Evolutionary conservation across 2,888 invertebrate genomes (phyloP).

Genomic region (Drosophila diplacantha): DNA sequence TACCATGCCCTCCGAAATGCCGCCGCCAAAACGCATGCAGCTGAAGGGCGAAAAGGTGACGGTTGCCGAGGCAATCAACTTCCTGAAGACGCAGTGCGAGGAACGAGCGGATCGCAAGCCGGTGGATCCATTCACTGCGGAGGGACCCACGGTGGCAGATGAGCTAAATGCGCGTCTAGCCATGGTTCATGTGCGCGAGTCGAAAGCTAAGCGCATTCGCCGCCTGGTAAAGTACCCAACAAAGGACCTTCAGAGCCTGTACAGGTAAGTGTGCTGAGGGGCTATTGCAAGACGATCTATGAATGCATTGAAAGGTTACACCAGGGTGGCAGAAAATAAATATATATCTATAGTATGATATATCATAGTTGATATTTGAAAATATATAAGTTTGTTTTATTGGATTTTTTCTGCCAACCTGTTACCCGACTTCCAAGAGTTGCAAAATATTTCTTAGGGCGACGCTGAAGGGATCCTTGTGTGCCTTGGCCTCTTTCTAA

Average conservation of each 20-base stretch:
- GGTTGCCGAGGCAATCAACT: slow-evolving; percentile 40
- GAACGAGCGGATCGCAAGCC: slow-evolving; percentile 9
- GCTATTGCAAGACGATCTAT: no score
- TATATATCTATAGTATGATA: no score
- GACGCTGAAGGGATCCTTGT: no score
- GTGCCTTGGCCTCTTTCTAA: no score
- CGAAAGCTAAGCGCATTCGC: slow-evolving; percentile 65
- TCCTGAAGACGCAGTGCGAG: slow-evolving; percentile 28
- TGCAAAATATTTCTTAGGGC: not conserved
- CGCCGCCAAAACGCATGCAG: slow-evolving; percentile 41
- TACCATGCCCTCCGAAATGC: slow-evolving; percentile 45
- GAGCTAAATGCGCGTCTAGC: slow-evolving; percentile 68
- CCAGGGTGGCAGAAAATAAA: no score
- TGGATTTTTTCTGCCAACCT: no score
- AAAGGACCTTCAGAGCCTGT: slow-evolving; percentile 51
- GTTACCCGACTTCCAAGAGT: not conserved
- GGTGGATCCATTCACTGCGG: slow-evolving; percentile 25
- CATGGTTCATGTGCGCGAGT: slow-evolving; percentile 63
- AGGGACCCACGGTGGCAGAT: slow-evolving; percentile 60
- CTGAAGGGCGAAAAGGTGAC: slow-evolving; percentile 39
- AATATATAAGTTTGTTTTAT: no score
- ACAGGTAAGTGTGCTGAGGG: slow-evolving; percentile 32
- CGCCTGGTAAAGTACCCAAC: slow-evolving; percentile 55
- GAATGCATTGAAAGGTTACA: no score
- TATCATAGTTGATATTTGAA: no score